Percentiles rank a stretch among this genome's conserved stretches.
phyloP scores from a whole-genome alignment of 2,113 vertebrate species.

The Zootoca vivipara region DNA sequence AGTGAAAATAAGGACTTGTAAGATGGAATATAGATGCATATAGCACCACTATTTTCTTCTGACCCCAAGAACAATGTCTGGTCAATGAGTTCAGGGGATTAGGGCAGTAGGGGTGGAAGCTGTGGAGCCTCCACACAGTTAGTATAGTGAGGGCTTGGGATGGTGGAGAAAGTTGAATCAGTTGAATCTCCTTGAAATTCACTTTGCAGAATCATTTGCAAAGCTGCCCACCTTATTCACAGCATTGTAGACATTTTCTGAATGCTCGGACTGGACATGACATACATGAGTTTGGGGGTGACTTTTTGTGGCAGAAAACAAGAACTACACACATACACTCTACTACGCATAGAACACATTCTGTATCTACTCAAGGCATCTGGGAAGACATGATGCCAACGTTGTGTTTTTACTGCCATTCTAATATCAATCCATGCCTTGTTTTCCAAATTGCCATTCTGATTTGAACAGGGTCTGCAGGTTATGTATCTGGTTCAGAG shows the following conservation, averaged over 20 bases:
- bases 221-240: neutral
- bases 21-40: neutral
- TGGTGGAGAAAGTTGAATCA: neutral
- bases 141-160: neutral
- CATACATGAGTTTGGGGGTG: neutral
- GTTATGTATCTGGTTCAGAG: neutral
- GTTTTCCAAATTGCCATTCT: accelerated
- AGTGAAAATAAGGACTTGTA: neutral
- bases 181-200: neutral
- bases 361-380: neutral
- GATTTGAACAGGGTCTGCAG: neutral
- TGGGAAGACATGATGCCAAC: neutral
- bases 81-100: neutral
- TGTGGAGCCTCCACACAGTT: neutral
- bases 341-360: neutral
- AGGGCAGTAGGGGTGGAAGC: too few relatives aligned
- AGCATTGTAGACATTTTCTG: neutral
- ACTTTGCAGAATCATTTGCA: neutral
- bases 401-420: neutral
- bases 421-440: accelerated
- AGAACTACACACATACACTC: neutral
- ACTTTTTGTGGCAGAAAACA: neutral
- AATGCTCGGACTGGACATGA: neutral
- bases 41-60: neutral
- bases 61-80: neutral